Evolutionary conservation across 2,888 invertebrate genomes (phyloP).

Genomic region (Troilus luridus): DNA sequence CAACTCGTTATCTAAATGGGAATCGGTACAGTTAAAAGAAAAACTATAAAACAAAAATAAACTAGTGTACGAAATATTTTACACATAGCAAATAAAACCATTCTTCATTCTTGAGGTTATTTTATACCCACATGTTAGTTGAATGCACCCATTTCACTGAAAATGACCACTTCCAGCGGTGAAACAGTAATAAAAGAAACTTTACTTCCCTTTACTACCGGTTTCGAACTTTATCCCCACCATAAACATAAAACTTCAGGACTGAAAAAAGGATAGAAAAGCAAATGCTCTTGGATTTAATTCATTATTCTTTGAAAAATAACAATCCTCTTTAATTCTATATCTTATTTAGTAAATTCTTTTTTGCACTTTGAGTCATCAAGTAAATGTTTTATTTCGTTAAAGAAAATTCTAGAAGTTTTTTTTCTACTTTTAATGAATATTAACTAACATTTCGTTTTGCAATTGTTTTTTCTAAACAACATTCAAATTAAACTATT

Average conservation of each 20-base stretch:
- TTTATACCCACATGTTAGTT: neutral
- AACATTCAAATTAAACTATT: too few relatives aligned
- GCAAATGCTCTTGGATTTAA: neutral
- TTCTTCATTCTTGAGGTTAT: neutral
- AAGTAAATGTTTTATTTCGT: too few relatives aligned
- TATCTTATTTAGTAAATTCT: too few relatives aligned
- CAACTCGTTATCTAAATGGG: neutral
- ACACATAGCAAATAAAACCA: constrained; percentile 11
- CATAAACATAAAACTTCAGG: neutral
- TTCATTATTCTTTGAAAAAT: neutral
- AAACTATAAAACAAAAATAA: neutral
- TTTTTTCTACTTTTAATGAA: too few relatives aligned
- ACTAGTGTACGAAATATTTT: neutral
- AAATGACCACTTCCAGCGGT: neutral
- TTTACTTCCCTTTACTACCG: neutral
- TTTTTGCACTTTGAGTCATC: too few relatives aligned
- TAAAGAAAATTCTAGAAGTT: too few relatives aligned
- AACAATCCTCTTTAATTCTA: too few relatives aligned
- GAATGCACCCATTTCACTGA: neutral
- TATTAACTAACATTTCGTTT: too few relatives aligned
- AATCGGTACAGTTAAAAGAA: neutral
- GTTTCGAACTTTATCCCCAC: neutral
- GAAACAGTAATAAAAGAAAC: constrained; percentile 38
- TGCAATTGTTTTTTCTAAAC: too few relatives aligned
- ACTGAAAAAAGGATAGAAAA: neutral